phyloP scores from a whole-genome alignment of 2,113 vertebrate species.

The Psittacula cyanocephala region DNA sequence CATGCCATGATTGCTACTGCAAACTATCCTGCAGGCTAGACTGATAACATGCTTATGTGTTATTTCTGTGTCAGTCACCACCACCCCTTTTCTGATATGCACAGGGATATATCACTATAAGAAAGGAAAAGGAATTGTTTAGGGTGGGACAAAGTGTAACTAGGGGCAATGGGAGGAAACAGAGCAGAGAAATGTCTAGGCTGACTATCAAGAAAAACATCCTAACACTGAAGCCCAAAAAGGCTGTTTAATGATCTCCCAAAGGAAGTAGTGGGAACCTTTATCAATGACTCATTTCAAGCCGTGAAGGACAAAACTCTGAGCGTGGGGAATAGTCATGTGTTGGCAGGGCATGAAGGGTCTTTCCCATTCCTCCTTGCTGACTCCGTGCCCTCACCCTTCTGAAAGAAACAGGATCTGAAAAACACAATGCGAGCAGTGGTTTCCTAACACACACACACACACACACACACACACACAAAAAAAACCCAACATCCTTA shows the following conservation, averaged over 20 bases:
- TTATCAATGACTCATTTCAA: conserved; percentile 61
- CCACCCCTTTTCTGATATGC: background rate
- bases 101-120: background rate
- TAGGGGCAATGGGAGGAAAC: conserved; percentile 35
- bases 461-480: background rate
- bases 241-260: background rate
- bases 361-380: background rate
- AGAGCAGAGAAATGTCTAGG: background rate
- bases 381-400: background rate
- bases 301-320: background rate
- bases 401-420: background rate
- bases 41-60: background rate
- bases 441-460: background rate
- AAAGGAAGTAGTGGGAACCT: conserved; percentile 15
- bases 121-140: conserved; percentile 15
- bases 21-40: background rate
- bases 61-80: background rate
- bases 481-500: background rate
- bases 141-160: background rate
- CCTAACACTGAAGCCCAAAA: background rate
- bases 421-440: background rate
- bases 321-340: background rate
- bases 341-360: conserved; percentile 19
- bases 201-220: conserved; percentile 59
- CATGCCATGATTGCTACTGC: background rate